Base-by-base conservation (phyloP, 2,113 vertebrate species). In the Struthio camelus region DNA sequence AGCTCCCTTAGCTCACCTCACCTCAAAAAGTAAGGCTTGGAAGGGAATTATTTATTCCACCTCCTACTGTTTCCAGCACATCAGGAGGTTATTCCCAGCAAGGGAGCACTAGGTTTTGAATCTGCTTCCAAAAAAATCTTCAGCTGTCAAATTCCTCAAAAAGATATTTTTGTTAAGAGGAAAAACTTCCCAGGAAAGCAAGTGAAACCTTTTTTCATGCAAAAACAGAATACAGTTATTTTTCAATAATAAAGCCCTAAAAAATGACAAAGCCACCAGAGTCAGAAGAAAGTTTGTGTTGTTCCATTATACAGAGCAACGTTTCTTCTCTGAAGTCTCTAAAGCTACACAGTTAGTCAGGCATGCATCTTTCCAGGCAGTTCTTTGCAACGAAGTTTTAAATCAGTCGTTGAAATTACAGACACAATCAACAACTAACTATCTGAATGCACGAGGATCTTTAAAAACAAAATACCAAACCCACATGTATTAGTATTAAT, bases 11-110 rank as follows among this genome's bases (percentile, higher is more conserved):
- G 66, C 82, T 72, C 17, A 1, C 58, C 75, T 40, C 59, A 42
- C 83, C 51, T 71, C 1, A 1, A 3, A 22, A 76, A 51, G 85
- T 71, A 75, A 80, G 71, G 44, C 69, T 34, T 70, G 80, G 90
- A 65, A 94, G 80, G 82, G 85, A 95, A 96, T 96, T 83, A 9
- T 70, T 93, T 73, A 94, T 86, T 93, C 85, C 70, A 85, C n/a
- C 85, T 62, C 88, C 94, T 9, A 4, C 85, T 30, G 67, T 9
- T 90, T 16, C 83, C 86, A 62, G 80, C 50, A 11, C 76, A 73
- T 93, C 51, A 92, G 76, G 85, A 88, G 72, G 44, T 83, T 70
- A 48, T 65, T 92, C 90, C 90, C 89, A 86, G 83, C 79, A 77
- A 87, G 53, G 48, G n/a, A 90, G 44, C 76, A 70, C 79, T 16